Percentiles rank a stretch among this genome's conserved stretches.
phyloP scores from a whole-genome alignment of 2,113 vertebrate genomes.

The Ariopsis seemanni region DNA sequence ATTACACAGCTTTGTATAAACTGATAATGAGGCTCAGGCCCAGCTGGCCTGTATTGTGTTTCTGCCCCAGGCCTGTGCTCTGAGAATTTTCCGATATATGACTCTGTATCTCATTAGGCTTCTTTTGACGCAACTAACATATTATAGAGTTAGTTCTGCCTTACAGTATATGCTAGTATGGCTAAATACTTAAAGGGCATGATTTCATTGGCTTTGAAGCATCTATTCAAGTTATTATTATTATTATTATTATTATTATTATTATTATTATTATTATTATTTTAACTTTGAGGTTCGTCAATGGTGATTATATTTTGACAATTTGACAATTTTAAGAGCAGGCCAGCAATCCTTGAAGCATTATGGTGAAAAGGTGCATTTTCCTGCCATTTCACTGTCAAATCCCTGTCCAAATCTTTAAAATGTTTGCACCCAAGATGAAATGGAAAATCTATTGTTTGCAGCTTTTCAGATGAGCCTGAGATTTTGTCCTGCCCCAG shows the following conservation, averaged over 20 bases:
- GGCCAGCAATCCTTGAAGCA: not conserved
- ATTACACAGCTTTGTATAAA: conserved; percentile 38
- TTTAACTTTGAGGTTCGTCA: not conserved
- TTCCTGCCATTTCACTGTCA: not conserved
- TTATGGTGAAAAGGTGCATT: conserved; percentile 4
- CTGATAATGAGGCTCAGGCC: conserved; percentile 22
- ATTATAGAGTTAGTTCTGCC: conserved; percentile 9
- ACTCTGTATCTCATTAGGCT: not conserved
- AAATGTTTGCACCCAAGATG: conserved; percentile 43
- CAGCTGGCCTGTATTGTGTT: conserved; percentile 35
- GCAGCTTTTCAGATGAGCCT: not conserved
- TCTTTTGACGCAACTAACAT: not conserved
- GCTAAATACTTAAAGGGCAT: not conserved
- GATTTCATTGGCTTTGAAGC: not conserved
- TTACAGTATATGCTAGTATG: not conserved
- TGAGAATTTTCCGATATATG: conserved; percentile 7
- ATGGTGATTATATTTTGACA: not conserved
- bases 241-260: not conserved
- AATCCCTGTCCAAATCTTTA: not conserved
- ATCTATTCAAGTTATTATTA: not conserved
- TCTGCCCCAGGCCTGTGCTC: not conserved
- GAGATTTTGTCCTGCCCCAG: conserved; percentile 13
- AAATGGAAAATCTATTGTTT: conserved; percentile 27
- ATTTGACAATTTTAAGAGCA: not conserved
- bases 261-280: not conserved